Evolutionary conservation across 2,888 invertebrate genomes (phyloP).

Genomic region (Cantharis rustica): DNA sequence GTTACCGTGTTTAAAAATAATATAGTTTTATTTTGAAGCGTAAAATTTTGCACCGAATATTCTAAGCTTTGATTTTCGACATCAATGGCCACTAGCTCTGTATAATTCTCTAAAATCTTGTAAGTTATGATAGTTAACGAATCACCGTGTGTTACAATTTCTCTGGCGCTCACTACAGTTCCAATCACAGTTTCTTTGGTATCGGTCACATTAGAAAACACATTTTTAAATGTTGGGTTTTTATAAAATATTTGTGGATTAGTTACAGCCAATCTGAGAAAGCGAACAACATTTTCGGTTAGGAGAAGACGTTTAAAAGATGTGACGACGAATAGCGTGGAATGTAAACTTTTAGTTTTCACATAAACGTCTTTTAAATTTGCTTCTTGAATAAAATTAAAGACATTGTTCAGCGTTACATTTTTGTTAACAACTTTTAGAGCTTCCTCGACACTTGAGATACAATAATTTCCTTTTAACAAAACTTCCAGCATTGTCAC

Average conservation of each 20-base stretch:
- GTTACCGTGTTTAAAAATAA: not conserved
- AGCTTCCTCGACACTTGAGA: constrained; percentile 10
- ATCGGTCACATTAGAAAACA: not conserved
- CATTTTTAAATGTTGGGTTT: not conserved
- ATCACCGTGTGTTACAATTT: constrained; percentile 23
- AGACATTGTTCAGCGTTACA: constrained; percentile 10
- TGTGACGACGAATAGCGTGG: not conserved
- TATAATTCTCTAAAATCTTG: constrained; percentile 13
- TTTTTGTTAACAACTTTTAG: constrained; percentile 11
- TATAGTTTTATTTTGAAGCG: not conserved
- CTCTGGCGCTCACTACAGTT: constrained; percentile 5
- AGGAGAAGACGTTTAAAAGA: not conserved
- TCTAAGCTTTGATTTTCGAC: constrained; percentile 9
- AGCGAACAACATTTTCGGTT: not conserved
- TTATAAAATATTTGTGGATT: not conserved
- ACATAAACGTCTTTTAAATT: constrained; percentile 5
- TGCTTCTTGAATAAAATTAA: constrained; percentile 10
- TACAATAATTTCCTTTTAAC: constrained; percentile 15
- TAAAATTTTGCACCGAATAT: not conserved
- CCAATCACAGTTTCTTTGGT: constrained; percentile 15
- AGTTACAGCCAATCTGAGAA: not conserved
- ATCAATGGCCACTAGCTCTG: constrained; percentile 6
- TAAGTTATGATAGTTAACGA: constrained; percentile 13
- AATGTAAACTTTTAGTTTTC: not conserved
- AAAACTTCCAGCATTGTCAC: constrained; percentile 19